Conservation (phyloP, 2,113 vertebrate genomes). For the Phyllopteryx taeniolatus region DNA sequence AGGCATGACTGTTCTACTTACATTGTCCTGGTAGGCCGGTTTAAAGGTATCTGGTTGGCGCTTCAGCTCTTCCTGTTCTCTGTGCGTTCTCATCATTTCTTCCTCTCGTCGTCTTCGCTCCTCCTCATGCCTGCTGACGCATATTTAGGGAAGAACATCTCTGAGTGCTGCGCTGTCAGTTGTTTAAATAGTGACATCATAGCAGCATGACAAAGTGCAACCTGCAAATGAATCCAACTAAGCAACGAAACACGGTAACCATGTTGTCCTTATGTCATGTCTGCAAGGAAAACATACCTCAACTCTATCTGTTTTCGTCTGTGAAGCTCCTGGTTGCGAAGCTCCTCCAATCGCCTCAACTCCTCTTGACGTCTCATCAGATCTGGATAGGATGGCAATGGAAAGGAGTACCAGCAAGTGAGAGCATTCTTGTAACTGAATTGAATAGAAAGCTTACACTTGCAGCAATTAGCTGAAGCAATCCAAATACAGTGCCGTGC, state of each 20-base stretch:
- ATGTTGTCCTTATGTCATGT: not conserved
- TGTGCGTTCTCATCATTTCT: conserved; percentile 86
- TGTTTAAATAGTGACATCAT: too few species aligned
- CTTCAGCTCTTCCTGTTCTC: conserved; percentile 90
- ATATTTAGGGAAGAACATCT: not conserved
- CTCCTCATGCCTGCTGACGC: conserved; percentile 83
- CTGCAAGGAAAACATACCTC: conserved; percentile 71
- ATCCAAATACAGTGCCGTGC: not conserved
- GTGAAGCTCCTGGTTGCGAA: conserved; percentile 95
- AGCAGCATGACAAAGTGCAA: too few species aligned
- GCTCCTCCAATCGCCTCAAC: conserved; percentile 91
- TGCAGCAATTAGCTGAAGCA: not conserved
- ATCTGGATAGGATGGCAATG: conserved; percentile 71
- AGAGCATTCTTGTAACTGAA: not conserved
- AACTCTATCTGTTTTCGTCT: conserved; percentile 96
- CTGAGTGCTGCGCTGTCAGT: not conserved
- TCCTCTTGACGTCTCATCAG: conserved; percentile 97
- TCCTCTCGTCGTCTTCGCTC: conserved; percentile 90
- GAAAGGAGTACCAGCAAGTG: not conserved
- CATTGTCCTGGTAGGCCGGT: conserved; percentile 87
- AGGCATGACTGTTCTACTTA: conserved; percentile 76
- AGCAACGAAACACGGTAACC: too few species aligned
- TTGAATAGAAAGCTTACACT: not conserved
- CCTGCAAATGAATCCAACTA: too few species aligned
- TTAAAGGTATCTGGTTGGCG: conserved; percentile 89